phyloP scores from a whole-genome alignment of 2,888 invertebrate genomes.

The Antitype chi region DNA sequence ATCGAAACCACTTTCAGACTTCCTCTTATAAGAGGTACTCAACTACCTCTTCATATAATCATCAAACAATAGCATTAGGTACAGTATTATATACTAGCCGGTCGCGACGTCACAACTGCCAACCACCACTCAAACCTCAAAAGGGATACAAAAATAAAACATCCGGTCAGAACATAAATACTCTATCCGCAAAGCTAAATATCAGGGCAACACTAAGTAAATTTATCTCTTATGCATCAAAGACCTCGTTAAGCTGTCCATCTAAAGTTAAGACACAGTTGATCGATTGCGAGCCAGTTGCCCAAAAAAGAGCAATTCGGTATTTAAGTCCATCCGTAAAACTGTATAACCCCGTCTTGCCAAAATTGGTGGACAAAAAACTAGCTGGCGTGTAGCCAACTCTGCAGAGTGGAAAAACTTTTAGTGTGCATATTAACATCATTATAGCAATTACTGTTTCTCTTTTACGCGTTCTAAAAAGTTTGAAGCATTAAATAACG shows the following conservation, averaged over 20 bases:
- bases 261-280: constrained; percentile 57
- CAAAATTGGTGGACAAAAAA: constrained; percentile 51
- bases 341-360: constrained; percentile 45
- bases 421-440: constrained; percentile 55
- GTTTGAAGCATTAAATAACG: constrained; percentile 10
- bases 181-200: constrained; percentile 24
- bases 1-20: too few species aligned
- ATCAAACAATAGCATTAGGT: not conserved
- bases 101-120: not conserved
- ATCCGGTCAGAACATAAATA: not conserved
- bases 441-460: constrained; percentile 55
- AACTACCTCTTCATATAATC: not conserved
- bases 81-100: not conserved
- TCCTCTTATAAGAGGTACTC: too few species aligned
- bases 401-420: constrained; percentile 56
- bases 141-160: not conserved
- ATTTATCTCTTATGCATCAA: constrained; percentile 58
- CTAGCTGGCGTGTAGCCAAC: constrained; percentile 42
- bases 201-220: constrained; percentile 22
- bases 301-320: constrained; percentile 42
- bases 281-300: constrained; percentile 53
- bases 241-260: constrained; percentile 53
- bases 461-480: constrained; percentile 34
- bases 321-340: constrained; percentile 43
- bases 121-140: not conserved